phyloP scores from a whole-genome alignment of 2,113 vertebrate genomes.

The Tragelaphus strepsiceros region DNA sequence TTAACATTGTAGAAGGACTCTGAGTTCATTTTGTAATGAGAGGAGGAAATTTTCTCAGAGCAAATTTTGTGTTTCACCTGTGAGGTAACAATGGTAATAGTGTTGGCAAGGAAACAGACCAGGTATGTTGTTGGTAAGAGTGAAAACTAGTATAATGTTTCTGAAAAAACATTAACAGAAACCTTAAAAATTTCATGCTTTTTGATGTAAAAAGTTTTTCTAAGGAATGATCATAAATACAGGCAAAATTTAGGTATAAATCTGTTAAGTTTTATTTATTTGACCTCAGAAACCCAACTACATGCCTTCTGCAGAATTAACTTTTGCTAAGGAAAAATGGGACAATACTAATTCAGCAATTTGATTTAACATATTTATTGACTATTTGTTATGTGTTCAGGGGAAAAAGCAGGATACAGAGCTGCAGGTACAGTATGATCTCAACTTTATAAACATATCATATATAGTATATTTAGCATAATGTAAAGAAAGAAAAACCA shows the following conservation, averaged over 20 bases:
- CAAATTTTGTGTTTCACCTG: neutral
- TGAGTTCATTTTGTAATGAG: neutral
- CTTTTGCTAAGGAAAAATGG: slow-evolving; percentile 10
- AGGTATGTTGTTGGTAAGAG: neutral
- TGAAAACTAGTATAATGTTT: neutral
- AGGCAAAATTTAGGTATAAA: neutral
- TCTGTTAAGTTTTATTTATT: neutral
- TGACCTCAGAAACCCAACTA: slow-evolving; percentile 39
- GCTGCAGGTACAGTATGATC: neutral
- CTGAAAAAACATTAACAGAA: neutral
- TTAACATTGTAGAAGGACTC: neutral
- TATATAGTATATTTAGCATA: neutral
- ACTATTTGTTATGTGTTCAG: neutral
- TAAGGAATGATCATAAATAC: slow-evolving; percentile 19
- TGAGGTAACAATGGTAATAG: neutral
- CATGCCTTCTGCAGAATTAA: slow-evolving; percentile 4
- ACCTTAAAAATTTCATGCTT: slow-evolving; percentile 7
- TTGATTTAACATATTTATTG: slow-evolving; percentile 5
- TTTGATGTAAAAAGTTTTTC: neutral
- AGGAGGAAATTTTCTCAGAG: neutral
- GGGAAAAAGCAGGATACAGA: neutral
- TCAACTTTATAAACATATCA: slow-evolving; percentile 28
- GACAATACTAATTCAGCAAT: neutral
- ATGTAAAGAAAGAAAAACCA: slow-evolving; percentile 31
- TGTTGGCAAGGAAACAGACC: neutral